phyloP scores from a whole-genome alignment of 2,113 vertebrate species.

The Corythornis madagascariensis region DNA sequence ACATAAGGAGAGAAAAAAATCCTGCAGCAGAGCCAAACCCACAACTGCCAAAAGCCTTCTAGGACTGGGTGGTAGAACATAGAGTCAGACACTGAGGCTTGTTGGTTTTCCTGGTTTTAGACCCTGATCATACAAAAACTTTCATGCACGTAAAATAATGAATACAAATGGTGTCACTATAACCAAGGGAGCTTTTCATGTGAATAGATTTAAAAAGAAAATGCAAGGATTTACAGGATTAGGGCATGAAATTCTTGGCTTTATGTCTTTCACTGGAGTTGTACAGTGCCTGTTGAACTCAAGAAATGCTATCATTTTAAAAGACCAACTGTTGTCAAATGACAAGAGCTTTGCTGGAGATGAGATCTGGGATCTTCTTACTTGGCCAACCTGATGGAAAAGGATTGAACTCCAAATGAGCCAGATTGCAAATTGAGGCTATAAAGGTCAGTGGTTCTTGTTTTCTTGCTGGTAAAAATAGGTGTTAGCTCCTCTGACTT shows the following conservation, averaged over 20 bases:
- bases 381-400: not conserved
- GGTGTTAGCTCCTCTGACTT: not conserved
- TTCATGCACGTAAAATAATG: fast-evolving
- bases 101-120: not conserved
- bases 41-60: not conserved
- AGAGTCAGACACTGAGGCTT: not conserved
- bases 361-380: not conserved
- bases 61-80: not conserved
- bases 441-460: not conserved
- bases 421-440: not conserved
- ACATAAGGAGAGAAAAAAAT: not conserved
- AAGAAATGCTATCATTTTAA: not conserved
- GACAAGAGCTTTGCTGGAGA: not conserved
- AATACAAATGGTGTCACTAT: not conserved
- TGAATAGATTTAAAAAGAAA: slow-evolving; percentile 6
- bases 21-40: slow-evolving; percentile 1
- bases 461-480: not conserved
- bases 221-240: slow-evolving; percentile 10
- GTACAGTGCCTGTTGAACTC: not conserved
- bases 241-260: slow-evolving; percentile 25
- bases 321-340: not conserved
- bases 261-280: not conserved
- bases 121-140: not conserved
- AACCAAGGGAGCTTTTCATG: not conserved
- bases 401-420: not conserved